Percentiles rank a stretch among this genome's conserved stretches.
Conservation (phyloP, 2,797 vertebrate species). For the Anomalospiza imberbis region DNA sequence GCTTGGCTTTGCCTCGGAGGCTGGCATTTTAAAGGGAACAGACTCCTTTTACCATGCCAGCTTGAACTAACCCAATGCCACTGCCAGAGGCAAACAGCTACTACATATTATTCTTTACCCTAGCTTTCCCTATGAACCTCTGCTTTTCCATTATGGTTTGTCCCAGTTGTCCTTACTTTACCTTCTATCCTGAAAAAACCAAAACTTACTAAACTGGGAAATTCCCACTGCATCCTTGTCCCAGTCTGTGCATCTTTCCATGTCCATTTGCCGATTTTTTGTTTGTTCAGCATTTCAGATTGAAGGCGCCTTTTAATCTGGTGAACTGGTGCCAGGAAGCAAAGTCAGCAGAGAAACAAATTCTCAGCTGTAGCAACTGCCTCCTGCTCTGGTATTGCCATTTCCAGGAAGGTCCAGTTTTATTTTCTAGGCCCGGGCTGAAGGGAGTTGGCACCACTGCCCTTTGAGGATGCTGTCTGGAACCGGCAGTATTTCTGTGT, state of each 20-base stretch:
- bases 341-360: background rate
- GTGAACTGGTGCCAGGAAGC: background rate
- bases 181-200: background rate
- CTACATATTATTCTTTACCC: background rate
- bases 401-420: background rate
- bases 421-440: background rate
- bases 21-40: conserved; percentile 32
- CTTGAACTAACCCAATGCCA: background rate
- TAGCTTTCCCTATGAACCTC: background rate
- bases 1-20: conserved; percentile 8
- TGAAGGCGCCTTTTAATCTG: background rate
- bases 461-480: background rate
- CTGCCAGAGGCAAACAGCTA: conserved; percentile 2
- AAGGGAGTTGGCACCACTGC: background rate
- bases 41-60: background rate
- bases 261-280: background rate
- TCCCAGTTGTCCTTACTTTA: background rate
- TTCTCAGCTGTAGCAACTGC: background rate
- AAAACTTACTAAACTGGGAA: background rate
- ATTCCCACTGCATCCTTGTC: background rate
- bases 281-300: background rate
- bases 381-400: background rate
- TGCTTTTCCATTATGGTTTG: background rate
- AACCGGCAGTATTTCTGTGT: background rate
- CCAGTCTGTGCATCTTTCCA: background rate